Conservation (phyloP, 2,888 invertebrate species). For the Diplolepis rosae region DNA sequence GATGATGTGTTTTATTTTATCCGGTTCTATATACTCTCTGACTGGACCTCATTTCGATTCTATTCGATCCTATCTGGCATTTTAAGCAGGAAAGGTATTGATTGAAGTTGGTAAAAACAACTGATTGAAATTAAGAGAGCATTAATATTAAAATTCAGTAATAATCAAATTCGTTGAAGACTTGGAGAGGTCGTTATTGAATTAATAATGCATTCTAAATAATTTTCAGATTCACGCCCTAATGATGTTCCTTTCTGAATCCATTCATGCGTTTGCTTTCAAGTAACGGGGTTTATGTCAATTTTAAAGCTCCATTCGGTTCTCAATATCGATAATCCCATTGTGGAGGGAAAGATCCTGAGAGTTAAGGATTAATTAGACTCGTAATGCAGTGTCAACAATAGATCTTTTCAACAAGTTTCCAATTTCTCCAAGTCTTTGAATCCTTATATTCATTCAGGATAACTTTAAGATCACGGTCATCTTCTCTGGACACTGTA, state of each 20-base stretch:
- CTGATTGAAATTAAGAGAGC: too few species aligned
- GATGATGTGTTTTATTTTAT: too few species aligned
- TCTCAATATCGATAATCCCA: conserved; percentile 17
- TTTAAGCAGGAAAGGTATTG: too few species aligned
- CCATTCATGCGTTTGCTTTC: not conserved
- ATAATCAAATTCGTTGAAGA: too few species aligned
- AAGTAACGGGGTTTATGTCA: conserved; percentile 9
- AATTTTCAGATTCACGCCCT: not conserved
- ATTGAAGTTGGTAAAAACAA: too few species aligned
- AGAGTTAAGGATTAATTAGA: conserved; percentile 2
- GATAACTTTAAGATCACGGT: not conserved
- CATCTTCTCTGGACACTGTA: not conserved
- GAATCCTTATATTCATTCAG: conserved; percentile 5
- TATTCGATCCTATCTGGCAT: too few species aligned
- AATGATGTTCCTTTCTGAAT: not conserved
- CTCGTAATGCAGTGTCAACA: conserved; percentile 22
- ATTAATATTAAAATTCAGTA: too few species aligned
- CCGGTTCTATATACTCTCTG: too few species aligned
- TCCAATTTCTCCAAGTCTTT: not conserved
- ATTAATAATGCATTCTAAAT: not conserved
- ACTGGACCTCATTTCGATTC: too few species aligned
- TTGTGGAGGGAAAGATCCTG: not conserved
- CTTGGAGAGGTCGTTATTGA: not conserved
- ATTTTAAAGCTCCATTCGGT: conserved; percentile 21
- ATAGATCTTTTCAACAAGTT: conserved; percentile 21